Evolutionary conservation across 2,888 invertebrate species (phyloP), one percentile per base, ranked within the genome.

Genomic region (Nephrocerus scutellatus): DNA sequence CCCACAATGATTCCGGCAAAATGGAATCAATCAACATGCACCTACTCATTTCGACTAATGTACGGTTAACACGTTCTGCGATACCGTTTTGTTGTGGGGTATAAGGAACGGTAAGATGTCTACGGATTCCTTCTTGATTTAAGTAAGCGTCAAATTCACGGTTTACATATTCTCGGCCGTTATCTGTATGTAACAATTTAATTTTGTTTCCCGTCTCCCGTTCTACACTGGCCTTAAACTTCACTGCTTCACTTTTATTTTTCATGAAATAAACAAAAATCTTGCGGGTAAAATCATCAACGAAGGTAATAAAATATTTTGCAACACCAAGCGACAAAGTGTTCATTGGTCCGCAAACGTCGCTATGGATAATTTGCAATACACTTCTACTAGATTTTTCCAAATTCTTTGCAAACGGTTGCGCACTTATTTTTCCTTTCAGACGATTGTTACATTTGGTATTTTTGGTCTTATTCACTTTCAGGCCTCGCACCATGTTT

Each of bases 1-100:
- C 48, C 29, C 51, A 51, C 16, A 48, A 35, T 12, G 40, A 25
- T 26, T 39, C 59, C 53, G 19, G 52, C 4, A 56, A 22, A 8
- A 39, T 41, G 19, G 48, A 36, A 16, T 52, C 36, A 2, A 44
- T 29, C 12, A 61, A 22, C 46, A 59, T 50, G n/a, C 50, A 43
- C 15, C 53, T 41, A 6, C 54, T 51, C 28, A 44, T 43, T 21
- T 55, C 52, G 10, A 54, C 23, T n/a, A 40, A n/a, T 6, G 40
- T 43, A 6, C 37, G 23, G 16, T 38, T 44, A 18, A 31, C 20
- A 15, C 41, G 31, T 25, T 44, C 40, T 5, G 41, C 26, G 7
- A 44, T 37, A 9, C 44, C 40, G 19, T 41, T 44, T 23, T 41
- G 41, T 20, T 40, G 43, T 14, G 43, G 40, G 25, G 36, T 37